These are phyloP conservation scores for Plumapathes pennacea DNA, from an alignment of 92 coral and sea anemone genomes.

Conservation along the genomic window DNA sequence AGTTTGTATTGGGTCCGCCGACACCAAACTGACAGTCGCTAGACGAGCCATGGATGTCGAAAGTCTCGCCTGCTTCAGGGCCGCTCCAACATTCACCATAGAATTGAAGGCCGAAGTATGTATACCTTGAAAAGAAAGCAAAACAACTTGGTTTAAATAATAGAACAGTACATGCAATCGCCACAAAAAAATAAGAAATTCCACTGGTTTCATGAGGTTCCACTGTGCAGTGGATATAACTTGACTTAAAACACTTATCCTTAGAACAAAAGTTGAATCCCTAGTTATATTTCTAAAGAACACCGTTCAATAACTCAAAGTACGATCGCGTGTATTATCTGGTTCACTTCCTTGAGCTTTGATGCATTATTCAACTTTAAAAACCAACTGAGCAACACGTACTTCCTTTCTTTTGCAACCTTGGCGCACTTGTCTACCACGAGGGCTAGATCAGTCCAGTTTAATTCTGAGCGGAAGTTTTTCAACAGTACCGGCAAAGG, in stretches of 20 bases:
- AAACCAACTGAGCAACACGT: background rate
- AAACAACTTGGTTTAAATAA: too few species aligned
- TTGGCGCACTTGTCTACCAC: background rate
- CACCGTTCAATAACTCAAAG: too few species aligned
- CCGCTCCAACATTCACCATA: slow-evolving; percentile 39
- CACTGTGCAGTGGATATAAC: too few species aligned
- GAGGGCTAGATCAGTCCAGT: background rate
- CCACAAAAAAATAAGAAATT: too few species aligned
- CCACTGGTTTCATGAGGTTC: too few species aligned
- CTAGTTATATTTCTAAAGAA: too few species aligned
- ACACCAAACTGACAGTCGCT: slow-evolving; percentile 14
- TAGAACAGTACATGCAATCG: too few species aligned
- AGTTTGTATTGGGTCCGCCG: slow-evolving; percentile 7
- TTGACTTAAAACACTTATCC: too few species aligned
- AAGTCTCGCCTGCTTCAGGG: background rate
- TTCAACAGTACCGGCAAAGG: background rate
- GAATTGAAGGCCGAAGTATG: slow-evolving; percentile 23
- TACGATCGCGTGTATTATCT: too few species aligned
- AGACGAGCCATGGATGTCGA: slow-evolving; percentile 3
- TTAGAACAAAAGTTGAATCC: too few species aligned
- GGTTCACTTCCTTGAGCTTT: background rate
- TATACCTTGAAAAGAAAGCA: slow-evolving; percentile 6
- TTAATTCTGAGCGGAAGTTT: background rate
- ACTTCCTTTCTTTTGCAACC: background rate
- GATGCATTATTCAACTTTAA: background rate